Base-by-base conservation (phyloP, 2,888 invertebrate genomes). In the Cyclophora punctaria region DNA sequence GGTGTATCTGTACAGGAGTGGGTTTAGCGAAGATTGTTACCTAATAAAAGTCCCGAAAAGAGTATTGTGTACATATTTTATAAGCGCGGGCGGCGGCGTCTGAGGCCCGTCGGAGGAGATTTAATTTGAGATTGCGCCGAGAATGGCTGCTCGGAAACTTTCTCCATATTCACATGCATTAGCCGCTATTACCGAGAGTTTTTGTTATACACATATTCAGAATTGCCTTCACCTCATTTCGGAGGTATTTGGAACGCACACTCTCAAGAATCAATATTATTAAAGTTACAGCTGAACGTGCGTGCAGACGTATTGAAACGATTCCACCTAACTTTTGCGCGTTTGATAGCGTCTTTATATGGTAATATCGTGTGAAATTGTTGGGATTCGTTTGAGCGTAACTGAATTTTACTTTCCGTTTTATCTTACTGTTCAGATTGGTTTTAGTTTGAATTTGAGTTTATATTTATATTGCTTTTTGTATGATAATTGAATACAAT, bases 51-150 rank as follows among this genome's bases (percentile, higher is more conserved):
- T 66, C 61, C 66, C 60, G 56, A 69, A 71, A 71, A 69, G 67
- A 67, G 62, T 64, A 69, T 68, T 73, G 67, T 67, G 66, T 67
- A 71, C 68, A 75, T 73, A 71, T 71, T 75, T 75, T 74, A 71
- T 71, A 74, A 71, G 53, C 65, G 60, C 54, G 57, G 47, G 57
- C 67, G 68, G 64, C 66, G 65, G 64, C 71, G 73, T 67, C 70
- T 73, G 66, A 67, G 68, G 66, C 70, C 67, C 70, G 68, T 65
- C 67, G 71, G 68, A 69, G 59, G 67, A 82, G 83, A 84, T 84
- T 84, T 83, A 81, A 85, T 85, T 84, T 84, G 78, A 85, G 85
- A 84, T 84, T 83, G 79, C 69, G 81, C 74, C 59, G 71, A 62
- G 71, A 73, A 74, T 68, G 70, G 74, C 67, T 71, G 66, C 70